Conservation (phyloP, 2,797 vertebrate species). For the Sphaeramia orbicularis region DNA sequence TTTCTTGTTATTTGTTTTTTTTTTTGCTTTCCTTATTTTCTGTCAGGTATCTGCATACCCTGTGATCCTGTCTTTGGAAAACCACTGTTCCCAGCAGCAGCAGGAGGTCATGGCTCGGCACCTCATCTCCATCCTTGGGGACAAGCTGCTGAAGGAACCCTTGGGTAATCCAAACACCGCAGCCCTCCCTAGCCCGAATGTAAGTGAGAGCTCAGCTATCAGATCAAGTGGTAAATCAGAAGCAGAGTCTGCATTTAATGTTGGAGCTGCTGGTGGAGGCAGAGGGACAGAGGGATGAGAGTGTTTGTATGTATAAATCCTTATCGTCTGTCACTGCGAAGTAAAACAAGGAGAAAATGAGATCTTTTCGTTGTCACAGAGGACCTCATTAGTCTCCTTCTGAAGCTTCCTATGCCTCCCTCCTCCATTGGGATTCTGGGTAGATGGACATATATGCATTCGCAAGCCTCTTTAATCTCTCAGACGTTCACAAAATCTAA, state of each 20-base stretch:
- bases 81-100: constrained; percentile 89
- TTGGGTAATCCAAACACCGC: constrained; percentile 62
- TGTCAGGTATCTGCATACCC: constrained; percentile 89
- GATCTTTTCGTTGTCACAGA: constrained; percentile 36
- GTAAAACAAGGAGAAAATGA: constrained; percentile 39
- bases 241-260: constrained; percentile 23
- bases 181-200: constrained; percentile 90
- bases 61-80: constrained; percentile 91
- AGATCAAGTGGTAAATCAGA: constrained; percentile 13
- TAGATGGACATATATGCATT: constrained; percentile 36
- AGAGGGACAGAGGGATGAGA: constrained; percentile 11
- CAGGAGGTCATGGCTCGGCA: constrained; percentile 88
- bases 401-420: constrained; percentile 23
- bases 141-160: constrained; percentile 81
- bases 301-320: constrained; percentile 26
- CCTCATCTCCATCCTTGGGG: constrained; percentile 84
- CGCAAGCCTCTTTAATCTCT: constrained; percentile 43
- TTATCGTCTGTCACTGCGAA: constrained; percentile 28
- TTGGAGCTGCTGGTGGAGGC: constrained; percentile 16
- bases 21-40: constrained; percentile 24
- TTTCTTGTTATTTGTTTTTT: constrained; percentile 8
- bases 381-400: constrained; percentile 65
- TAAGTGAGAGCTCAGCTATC: constrained; percentile 72
- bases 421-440: not conserved
- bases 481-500: constrained; percentile 28